phyloP scores from a whole-genome alignment of 2,797 vertebrate genomes.

The Cirrhinus molitorella region DNA sequence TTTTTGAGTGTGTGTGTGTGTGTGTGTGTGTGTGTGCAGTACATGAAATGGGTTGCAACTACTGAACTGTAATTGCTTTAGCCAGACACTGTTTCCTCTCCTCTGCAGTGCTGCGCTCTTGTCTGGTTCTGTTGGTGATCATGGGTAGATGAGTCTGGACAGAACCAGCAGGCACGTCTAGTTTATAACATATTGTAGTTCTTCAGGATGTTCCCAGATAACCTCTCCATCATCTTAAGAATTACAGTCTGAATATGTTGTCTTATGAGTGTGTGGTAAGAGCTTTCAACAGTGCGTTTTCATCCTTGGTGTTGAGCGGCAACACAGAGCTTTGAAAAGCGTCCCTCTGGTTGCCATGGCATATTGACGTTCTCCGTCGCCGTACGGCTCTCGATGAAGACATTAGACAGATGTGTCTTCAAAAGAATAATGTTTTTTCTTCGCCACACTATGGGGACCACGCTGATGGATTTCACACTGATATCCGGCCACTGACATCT shows the following conservation, averaged over 20 bases:
- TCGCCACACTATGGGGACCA: slow-evolving; percentile 7
- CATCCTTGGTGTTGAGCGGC: slow-evolving; percentile 43
- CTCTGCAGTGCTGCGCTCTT: slow-evolving; percentile 20
- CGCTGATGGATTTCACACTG: slow-evolving; percentile 40
- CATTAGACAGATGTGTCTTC: slow-evolving; percentile 54
- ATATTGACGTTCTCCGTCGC: slow-evolving; percentile 59
- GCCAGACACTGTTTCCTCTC: not conserved
- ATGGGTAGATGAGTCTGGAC: slow-evolving; percentile 28
- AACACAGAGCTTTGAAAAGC: slow-evolving; percentile 58
- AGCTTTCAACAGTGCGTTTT: slow-evolving; percentile 36
- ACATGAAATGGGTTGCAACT: not conserved
- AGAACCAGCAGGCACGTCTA: slow-evolving; percentile 36
- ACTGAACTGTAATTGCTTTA: slow-evolving; percentile 33
- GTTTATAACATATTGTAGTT: slow-evolving; percentile 44
- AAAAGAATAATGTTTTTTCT: slow-evolving; percentile 57
- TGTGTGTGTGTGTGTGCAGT: no score
- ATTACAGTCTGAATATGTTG: slow-evolving; percentile 53
- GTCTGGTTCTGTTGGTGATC: slow-evolving; percentile 38
- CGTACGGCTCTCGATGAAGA: slow-evolving; percentile 59
- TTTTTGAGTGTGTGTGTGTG: not conserved
- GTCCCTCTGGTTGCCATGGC: slow-evolving; percentile 62
- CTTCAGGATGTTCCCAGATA: slow-evolving; percentile 48
- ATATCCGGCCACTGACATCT: slow-evolving; percentile 10
- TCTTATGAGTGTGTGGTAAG: slow-evolving; percentile 39
- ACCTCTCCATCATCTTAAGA: slow-evolving; percentile 40